These are phyloP conservation scores for Hipparchia semele DNA, from an alignment of 2,888 invertebrate genomes.

Conservation along the genomic window DNA sequence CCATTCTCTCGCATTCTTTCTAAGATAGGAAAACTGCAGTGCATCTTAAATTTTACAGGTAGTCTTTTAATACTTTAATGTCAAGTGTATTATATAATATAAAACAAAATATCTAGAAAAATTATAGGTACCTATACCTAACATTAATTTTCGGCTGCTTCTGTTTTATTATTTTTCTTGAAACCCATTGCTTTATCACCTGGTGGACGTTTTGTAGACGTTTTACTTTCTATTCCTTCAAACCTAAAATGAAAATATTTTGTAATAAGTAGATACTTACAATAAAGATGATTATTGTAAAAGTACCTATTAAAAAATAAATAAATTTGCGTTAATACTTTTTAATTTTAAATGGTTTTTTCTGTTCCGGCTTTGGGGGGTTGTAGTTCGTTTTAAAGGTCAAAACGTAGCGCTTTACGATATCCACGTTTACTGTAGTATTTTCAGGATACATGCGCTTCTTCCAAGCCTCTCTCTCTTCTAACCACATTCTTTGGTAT, in stretches of 20 bases:
- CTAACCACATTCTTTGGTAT: conserved; percentile 83
- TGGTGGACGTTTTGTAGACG: conserved; percentile 54
- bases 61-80: too few relatives aligned
- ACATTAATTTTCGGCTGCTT: not conserved
- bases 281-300: too few relatives aligned
- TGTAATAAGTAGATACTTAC: too few relatives aligned
- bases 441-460: conserved; percentile 81
- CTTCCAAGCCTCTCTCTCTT: conserved; percentile 79
- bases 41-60: too few relatives aligned
- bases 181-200: conserved; percentile 65
- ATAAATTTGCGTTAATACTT: conserved; percentile 53
- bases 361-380: conserved; percentile 73
- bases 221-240: conserved; percentile 60
- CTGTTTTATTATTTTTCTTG: conserved; percentile 46
- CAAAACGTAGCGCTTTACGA: conserved; percentile 73
- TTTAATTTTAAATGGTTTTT: conserved; percentile 76
- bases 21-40: too few relatives aligned
- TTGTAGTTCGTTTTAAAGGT: conserved; percentile 72
- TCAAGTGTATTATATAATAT: not conserved
- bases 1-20: too few relatives aligned
- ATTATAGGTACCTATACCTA: not conserved
- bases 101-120: not conserved
- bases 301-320: too few relatives aligned
- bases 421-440: conserved; percentile 66
- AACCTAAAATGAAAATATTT: conserved; percentile 54